Conservation (phyloP, 2,888 invertebrate species). For the Trichopria drosophilae region DNA sequence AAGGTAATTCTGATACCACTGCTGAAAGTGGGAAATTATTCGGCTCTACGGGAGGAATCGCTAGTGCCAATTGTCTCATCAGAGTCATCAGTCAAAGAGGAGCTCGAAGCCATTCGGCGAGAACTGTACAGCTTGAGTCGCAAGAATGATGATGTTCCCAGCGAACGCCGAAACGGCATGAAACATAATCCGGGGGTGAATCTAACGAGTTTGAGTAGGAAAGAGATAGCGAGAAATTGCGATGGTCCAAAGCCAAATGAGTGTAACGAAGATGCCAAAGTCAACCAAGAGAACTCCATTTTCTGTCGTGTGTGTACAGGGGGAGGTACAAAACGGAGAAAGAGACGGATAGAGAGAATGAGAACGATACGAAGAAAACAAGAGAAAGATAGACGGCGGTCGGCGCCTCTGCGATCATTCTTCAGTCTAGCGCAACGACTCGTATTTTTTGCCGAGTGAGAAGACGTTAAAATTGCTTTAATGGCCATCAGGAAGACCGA, state of each 20-base stretch:
- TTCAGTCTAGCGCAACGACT: slow-evolving; percentile 57
- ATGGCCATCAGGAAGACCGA: slow-evolving; percentile 42
- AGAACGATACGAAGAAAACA: slow-evolving; percentile 35
- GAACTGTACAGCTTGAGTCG: too few relatives aligned
- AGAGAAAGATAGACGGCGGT: too few relatives aligned
- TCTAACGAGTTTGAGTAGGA: slow-evolving; percentile 43
- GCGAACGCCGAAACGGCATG: slow-evolving; percentile 44
- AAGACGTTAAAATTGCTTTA: slow-evolving; percentile 56
- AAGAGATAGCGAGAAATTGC: slow-evolving; percentile 23
- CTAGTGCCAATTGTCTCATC: slow-evolving; percentile 21
- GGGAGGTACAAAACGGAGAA: slow-evolving; percentile 12
- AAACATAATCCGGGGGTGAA: slow-evolving; percentile 48
- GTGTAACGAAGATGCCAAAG: slow-evolving; percentile 17
- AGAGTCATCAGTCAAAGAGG: slow-evolving; percentile 26
- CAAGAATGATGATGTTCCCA: slow-evolving; percentile 16
- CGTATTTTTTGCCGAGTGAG: slow-evolving; percentile 50
- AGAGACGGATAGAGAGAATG: slow-evolving; percentile 40
- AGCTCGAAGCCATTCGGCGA: slow-evolving; percentile 35
- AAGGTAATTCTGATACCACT: too few relatives aligned
- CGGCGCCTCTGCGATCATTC: slow-evolving; percentile 57
- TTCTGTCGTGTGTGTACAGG: slow-evolving; percentile 27
- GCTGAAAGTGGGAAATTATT: slow-evolving; percentile 12
- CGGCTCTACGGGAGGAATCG: slow-evolving; percentile 9
- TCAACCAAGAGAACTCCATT: slow-evolving; percentile 32
- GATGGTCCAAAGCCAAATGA: slow-evolving; percentile 13